Base-by-base conservation (phyloP, 2,797 vertebrate species). In the Xerus rutilus region DNA sequence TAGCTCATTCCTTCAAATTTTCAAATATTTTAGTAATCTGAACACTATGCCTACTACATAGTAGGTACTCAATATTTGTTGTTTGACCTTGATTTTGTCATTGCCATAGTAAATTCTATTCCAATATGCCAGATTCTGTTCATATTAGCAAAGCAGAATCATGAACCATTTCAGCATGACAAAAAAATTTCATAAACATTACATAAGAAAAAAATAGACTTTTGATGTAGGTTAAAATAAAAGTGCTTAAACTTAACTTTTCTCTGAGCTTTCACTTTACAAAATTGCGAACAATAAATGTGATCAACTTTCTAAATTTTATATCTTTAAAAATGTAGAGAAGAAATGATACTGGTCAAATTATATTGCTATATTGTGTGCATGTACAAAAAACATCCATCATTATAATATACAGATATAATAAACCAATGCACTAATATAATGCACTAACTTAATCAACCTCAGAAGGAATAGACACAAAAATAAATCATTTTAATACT, bases 31-130 rank as follows among this genome's bases (percentile, higher is more conserved):
- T 83, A n/a, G 65, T 86, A 30, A 62, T 91, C 20, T 23, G 28
- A 45, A 39, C 0, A 1, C n/a, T 74, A 18, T 64, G 14, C 45
- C 70, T 76, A 35, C 62, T 28, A 82, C 82, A 54, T 7, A 62
- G 57, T 45, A 28, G 17, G 52, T 25, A 49, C 35, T n/a, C 25
- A 21, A 49, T 87, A 86, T 93, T 86, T 93, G 49, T 72, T n/a
- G 7, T 70, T 74, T 85, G 49, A 39, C 73, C 70, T 92, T 83
- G 49, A 92, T 92, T 89, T 72, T n/a, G 17, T 70, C 35, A 92
- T 72, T 76, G 11, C 35, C 43, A 59, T 64, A 30, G 91, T 43
- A 76, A 70, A 86, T 64, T 86, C n/a, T 82, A 90, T 86, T 76
- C 35, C 90, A 78, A 20, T 47, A 65, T 78, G 64, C 69, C 69